These are phyloP conservation scores for Thripadectes ignobilis DNA, from an alignment of 2,797 vertebrate species.

Conservation along the genomic window DNA sequence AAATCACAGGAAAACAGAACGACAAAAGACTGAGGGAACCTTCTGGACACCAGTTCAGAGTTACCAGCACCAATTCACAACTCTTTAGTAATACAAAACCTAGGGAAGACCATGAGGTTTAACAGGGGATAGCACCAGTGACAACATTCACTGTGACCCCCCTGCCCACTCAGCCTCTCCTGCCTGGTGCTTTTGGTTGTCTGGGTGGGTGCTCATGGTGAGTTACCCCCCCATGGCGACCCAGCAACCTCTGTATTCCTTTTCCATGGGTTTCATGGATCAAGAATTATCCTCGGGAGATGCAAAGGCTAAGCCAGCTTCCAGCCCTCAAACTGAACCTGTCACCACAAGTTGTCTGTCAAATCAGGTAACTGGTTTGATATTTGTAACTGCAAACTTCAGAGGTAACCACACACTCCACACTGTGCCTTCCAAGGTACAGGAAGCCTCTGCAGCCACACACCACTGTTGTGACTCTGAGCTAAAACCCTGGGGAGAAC, in stretches of 20 bases:
- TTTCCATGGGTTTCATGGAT: background rate
- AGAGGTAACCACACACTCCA: background rate
- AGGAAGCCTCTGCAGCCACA: background rate
- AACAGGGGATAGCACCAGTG: background rate
- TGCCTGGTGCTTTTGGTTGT: background rate
- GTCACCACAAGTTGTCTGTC: accelerated
- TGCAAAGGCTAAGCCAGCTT: background rate
- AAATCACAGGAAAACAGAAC: background rate
- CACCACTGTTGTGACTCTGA: background rate
- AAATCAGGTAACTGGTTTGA: background rate
- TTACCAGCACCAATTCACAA: background rate
- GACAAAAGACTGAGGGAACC: background rate
- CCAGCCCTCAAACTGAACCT: background rate
- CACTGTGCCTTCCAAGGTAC: too few species aligned
- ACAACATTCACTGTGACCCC: background rate
- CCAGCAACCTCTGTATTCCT: background rate
- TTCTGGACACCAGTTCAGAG: background rate
- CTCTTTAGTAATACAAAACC: background rate
- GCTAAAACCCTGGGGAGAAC: background rate
- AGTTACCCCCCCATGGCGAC: background rate
- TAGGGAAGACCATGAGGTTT: background rate
- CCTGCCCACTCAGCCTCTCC: background rate
- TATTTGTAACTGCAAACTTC: background rate
- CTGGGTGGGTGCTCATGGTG: accelerated
- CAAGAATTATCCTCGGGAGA: background rate